A percentile compares a stretch with the other conserved stretches of the same genome.
These are phyloP conservation scores for Carassius auratus DNA, from an alignment of 2,113 vertebrate species.

Conservation along the genomic window DNA sequence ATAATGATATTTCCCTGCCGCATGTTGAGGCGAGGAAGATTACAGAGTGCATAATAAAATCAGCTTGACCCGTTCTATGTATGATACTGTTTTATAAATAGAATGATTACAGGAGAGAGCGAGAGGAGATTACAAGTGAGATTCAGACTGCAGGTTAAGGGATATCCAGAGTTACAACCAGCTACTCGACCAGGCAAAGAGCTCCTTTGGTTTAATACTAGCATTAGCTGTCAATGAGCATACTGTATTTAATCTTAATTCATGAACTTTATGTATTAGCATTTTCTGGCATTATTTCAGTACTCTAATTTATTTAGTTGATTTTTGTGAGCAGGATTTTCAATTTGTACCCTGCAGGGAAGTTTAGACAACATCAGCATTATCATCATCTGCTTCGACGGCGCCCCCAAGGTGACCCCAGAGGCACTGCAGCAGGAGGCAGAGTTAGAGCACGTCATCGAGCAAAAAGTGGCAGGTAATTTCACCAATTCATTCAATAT, in stretches of 20 bases:
- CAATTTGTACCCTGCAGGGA: slow-evolving; percentile 69
- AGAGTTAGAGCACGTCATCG: slow-evolving; percentile 71
- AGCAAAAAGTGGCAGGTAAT: slow-evolving; percentile 79
- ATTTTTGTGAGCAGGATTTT: neutral
- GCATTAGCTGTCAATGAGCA: neutral
- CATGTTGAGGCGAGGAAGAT: slow-evolving; percentile 16
- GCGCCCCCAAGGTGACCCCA: slow-evolving; percentile 75
- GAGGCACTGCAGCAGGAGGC: slow-evolving; percentile 77
- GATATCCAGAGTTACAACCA: no score
- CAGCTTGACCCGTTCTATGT: slow-evolving; percentile 31
- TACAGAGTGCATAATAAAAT: slow-evolving; percentile 28
- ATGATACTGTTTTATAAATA: slow-evolving; percentile 68
- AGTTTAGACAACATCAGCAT: slow-evolving; percentile 85
- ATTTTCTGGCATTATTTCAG: neutral
- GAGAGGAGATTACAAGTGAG: slow-evolving; percentile 47
- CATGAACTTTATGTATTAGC: no score
- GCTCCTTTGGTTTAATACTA: neutral
- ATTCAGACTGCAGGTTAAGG: slow-evolving; percentile 37
- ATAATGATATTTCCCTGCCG: slow-evolving; percentile 6
- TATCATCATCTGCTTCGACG: slow-evolving; percentile 80
- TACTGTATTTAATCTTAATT: neutral
- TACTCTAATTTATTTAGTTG: neutral
- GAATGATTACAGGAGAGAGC: slow-evolving; percentile 57
- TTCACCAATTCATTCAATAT: neutral
- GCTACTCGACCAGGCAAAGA: neutral